Evolutionary conservation across 1,140 invertebrate genomes (phyloP).

Genomic region (Melitaea cinxia): DNA sequence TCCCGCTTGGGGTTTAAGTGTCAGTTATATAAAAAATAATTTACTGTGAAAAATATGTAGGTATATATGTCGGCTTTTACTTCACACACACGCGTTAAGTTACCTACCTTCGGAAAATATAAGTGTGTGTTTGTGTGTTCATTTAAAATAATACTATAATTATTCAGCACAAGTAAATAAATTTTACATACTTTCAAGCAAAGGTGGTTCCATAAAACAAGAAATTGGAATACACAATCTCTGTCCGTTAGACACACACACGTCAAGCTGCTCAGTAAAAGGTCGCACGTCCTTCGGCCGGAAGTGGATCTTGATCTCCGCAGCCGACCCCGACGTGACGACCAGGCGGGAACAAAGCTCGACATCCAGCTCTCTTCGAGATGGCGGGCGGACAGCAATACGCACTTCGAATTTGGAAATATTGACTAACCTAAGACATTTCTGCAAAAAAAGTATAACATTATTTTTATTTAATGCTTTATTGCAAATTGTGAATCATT

Average conservation of each 20-base stretch:
- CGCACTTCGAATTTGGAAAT: slow-evolving; percentile 46
- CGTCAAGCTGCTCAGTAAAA: neutral
- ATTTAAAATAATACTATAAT: neutral
- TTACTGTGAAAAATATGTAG: too few relatives aligned
- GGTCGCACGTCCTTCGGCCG: slow-evolving; percentile 44
- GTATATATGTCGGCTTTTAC: too few relatives aligned
- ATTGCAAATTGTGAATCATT: too few relatives aligned
- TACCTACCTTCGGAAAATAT: too few relatives aligned
- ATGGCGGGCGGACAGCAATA: slow-evolving; percentile 36
- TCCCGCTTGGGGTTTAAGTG: too few relatives aligned
- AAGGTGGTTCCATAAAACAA: slow-evolving; percentile 61
- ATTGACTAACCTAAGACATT: slow-evolving; percentile 46
- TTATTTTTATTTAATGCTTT: neutral
- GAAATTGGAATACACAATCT: slow-evolving; percentile 43
- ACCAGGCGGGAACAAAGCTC: slow-evolving; percentile 39
- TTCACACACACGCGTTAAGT: too few relatives aligned
- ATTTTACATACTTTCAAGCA: slow-evolving; percentile 49
- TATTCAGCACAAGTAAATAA: too few relatives aligned
- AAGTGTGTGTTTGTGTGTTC: too few relatives aligned
- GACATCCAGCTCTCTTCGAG: slow-evolving; percentile 34
- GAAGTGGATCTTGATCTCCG: slow-evolving; percentile 48
- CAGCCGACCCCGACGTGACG: slow-evolving; percentile 49
- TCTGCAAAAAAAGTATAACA: slow-evolving; percentile 23
- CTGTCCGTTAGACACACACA: slow-evolving; percentile 47
- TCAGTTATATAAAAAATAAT: too few relatives aligned